A percentile compares a stretch with the other conserved stretches of the same genome.
phyloP scores from a whole-genome alignment of 2,797 vertebrate species.

The Pseudochirops corinnae region DNA sequence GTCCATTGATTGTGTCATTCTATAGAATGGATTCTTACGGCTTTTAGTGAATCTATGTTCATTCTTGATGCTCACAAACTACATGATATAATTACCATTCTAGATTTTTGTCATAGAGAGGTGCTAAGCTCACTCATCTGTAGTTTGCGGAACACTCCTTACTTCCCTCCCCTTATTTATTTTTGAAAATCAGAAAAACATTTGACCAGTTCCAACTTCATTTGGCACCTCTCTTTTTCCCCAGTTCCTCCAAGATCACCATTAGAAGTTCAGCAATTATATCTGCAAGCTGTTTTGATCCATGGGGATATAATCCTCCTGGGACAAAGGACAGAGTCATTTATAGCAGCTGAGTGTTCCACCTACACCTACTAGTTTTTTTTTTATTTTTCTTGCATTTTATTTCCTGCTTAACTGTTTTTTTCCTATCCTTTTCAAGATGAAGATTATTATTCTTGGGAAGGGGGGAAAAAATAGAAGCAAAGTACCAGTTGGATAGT shows the following conservation, averaged over 20 bases:
- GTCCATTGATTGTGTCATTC: background rate
- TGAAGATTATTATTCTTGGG: background rate
- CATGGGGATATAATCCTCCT: background rate
- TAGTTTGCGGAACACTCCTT: background rate
- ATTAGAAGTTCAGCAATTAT: background rate
- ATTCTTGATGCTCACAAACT: background rate
- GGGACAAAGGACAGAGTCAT: background rate
- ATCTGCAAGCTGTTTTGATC: background rate
- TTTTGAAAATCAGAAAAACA: background rate
- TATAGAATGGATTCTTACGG: background rate
- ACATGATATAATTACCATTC: background rate
- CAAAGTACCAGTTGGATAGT: background rate
- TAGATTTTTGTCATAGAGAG: background rate
- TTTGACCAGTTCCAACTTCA: background rate
- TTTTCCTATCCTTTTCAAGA: background rate
- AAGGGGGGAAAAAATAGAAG: background rate
- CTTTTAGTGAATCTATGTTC: background rate
- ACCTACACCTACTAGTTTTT: background rate
- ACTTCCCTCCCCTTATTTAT: background rate
- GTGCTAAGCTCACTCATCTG: background rate
- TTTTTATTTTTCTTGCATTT: background rate
- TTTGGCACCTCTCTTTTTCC: background rate
- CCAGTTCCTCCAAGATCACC: background rate
- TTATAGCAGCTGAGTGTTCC: background rate
- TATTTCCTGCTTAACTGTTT: background rate